These are phyloP conservation scores for Ornithoptera priamus DNA, from an alignment of 2,888 invertebrate genomes.

Conservation along the genomic window DNA sequence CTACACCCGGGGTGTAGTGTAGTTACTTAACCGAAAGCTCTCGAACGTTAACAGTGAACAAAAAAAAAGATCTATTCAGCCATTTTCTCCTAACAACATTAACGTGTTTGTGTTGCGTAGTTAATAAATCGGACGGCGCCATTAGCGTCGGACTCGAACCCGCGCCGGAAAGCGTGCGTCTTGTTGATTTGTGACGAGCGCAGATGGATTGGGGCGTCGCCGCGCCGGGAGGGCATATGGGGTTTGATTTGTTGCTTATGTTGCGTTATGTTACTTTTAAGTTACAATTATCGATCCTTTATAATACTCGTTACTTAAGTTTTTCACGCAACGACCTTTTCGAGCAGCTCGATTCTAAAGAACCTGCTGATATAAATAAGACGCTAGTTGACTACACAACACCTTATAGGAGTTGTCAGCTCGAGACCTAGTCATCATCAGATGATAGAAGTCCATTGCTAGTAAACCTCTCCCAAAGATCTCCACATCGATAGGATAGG, in stretches of 20 bases:
- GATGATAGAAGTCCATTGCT: too few species aligned
- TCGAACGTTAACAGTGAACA: slow-evolving; percentile 2
- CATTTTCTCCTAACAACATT: slow-evolving; percentile 52
- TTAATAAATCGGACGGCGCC: slow-evolving; percentile 67
- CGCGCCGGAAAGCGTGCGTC: slow-evolving; percentile 72
- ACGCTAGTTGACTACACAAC: too few species aligned
- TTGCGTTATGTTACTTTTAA: slow-evolving; percentile 5
- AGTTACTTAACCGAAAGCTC: not conserved
- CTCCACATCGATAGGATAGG: too few species aligned
- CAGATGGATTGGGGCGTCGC: slow-evolving; percentile 56
- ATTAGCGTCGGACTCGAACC: slow-evolving; percentile 59
- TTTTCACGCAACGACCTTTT: too few species aligned
- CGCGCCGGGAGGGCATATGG: slow-evolving; percentile 33
- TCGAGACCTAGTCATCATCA: too few species aligned
- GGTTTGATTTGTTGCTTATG: slow-evolving; percentile 40
- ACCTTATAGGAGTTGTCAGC: too few species aligned
- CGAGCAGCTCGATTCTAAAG: too few species aligned
- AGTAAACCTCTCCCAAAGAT: too few species aligned
- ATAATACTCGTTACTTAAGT: too few species aligned
- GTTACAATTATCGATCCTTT: not conserved
- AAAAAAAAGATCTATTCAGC: slow-evolving; percentile 16
- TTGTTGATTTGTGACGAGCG: slow-evolving; percentile 73
- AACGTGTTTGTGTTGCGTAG: slow-evolving; percentile 52
- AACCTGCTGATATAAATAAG: too few species aligned
- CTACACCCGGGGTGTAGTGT: too few species aligned